Evolutionary conservation across 2,113 vertebrate species (phyloP).

Genomic region (Trachemys scripta): DNA sequence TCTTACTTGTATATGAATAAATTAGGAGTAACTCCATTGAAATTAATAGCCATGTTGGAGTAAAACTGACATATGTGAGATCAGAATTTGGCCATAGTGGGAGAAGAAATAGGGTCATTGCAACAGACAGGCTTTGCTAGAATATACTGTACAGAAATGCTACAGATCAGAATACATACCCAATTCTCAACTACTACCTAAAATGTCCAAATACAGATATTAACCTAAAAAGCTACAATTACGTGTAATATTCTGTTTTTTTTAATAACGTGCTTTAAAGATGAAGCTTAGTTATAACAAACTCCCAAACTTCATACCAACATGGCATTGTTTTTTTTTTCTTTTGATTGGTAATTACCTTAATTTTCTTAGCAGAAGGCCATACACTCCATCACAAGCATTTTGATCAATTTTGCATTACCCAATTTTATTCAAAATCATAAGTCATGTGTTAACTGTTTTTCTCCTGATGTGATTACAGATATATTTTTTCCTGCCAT

Average conservation of each 20-base stretch:
- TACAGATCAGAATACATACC: not conserved
- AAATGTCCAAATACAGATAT: accelerated
- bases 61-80: accelerated
- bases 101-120: accelerated
- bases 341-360: not conserved
- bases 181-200: not conserved
- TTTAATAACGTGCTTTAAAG: not conserved
- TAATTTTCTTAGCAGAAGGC: accelerated
- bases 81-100: accelerated
- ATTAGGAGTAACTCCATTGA: not conserved
- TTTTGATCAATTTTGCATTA: not conserved
- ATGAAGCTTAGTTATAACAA: not conserved
- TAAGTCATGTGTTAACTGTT: not conserved
- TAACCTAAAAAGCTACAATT: not conserved
- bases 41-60: accelerated
- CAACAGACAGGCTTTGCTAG: not conserved
- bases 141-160: accelerated
- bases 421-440: not conserved
- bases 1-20: not conserved
- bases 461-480: not conserved
- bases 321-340: not conserved
- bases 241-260: not conserved
- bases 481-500: not conserved
- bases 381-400: not conserved
- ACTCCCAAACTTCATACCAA: not conserved